A percentile compares a stretch with the other conserved stretches of the same genome.
Conservation (phyloP, 2,113 vertebrate genomes). For the Paratilapia polleni region DNA sequence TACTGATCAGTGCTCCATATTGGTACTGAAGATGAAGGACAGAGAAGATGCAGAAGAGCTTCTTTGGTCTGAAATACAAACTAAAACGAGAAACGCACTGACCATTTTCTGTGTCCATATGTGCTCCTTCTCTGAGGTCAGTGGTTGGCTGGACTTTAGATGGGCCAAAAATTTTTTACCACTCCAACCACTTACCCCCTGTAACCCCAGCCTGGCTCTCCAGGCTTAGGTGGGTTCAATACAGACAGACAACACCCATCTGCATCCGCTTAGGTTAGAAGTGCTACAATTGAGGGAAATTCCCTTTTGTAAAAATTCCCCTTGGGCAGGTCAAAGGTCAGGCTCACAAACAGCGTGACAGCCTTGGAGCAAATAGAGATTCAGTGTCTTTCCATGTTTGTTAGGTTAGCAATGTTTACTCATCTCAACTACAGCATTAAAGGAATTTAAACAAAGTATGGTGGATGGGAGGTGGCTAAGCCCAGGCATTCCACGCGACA, state of each 20-base stretch:
- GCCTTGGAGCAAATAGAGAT: background rate
- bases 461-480: background rate
- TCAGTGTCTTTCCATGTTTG: background rate
- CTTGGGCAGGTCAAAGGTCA: constrained; percentile 53
- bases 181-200: constrained; percentile 33
- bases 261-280: constrained; percentile 8
- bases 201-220: constrained; percentile 9
- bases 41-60: background rate
- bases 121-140: background rate
- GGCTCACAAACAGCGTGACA: background rate
- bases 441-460: constrained; percentile 1
- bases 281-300: constrained; percentile 20
- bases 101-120: background rate
- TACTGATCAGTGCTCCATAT: background rate
- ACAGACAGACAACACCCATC: constrained; percentile 57
- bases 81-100: background rate
- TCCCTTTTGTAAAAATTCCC: background rate
- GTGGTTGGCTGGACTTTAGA: constrained; percentile 14
- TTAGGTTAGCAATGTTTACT: background rate
- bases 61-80: background rate
- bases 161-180: constrained; percentile 5
- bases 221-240: constrained; percentile 28
- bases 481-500: constrained; percentile 27
- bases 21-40: background rate
- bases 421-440: background rate